These are phyloP conservation scores for Sylvilagus floridanus DNA, from an alignment of 2,797 vertebrate species.

Conservation along the genomic window DNA sequence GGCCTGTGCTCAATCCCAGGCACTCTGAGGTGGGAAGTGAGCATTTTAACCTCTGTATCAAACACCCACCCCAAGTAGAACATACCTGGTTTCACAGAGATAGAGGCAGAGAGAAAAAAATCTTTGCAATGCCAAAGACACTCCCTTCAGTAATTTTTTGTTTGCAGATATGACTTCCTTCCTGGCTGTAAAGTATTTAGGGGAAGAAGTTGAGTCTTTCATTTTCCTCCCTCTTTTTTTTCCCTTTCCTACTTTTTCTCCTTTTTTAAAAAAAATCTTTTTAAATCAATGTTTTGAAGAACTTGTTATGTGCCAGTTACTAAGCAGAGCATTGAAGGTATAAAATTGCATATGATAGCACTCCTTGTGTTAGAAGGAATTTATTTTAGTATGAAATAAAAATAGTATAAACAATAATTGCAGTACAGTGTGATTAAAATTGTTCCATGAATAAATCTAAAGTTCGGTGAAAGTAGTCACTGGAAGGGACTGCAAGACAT, in stretches of 20 bases:
- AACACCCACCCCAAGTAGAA: constrained; percentile 35
- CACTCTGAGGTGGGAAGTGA: too few relatives aligned
- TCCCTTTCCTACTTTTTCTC: neutral
- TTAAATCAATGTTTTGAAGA: neutral
- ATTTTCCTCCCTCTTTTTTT: neutral
- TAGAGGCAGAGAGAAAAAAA: neutral
- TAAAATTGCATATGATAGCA: constrained; percentile 10
- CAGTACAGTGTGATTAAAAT: neutral
- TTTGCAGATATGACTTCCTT: neutral
- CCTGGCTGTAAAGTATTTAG: neutral
- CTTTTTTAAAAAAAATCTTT: too few relatives aligned
- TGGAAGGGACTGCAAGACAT: neutral
- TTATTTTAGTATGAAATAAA: constrained; percentile 53
- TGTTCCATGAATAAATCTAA: neutral
- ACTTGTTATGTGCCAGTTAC: neutral
- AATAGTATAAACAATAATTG: neutral
- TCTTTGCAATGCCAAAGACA: neutral
- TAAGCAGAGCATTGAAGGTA: neutral
- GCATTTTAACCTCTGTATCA: too few relatives aligned
- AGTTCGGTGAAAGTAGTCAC: neutral
- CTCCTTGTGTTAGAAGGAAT: neutral
- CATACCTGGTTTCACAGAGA: constrained; percentile 4
- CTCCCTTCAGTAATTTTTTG: neutral
- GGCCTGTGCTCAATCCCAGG: too few relatives aligned
- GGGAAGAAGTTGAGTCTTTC: neutral